These are phyloP conservation scores for Apostichopus parvimensis DNA, from an alignment of 35 echinoderm and acorn worm species.

Conservation along the genomic window DNA sequence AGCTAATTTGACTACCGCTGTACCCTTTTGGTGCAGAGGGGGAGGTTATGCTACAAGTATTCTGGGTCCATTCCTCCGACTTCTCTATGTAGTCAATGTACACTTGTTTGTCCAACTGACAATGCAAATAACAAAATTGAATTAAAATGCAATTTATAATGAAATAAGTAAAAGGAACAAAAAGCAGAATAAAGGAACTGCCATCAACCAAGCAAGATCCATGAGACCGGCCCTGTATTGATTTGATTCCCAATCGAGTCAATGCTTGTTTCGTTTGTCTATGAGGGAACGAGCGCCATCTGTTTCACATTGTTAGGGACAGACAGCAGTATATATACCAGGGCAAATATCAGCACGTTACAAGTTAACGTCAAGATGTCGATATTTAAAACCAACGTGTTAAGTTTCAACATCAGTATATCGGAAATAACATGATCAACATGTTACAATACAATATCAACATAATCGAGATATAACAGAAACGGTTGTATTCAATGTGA, in stretches of 20 bases:
- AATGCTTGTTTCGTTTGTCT: neutral
- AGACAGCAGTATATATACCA: too few relatives aligned
- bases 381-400: too few relatives aligned
- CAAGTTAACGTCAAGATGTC: too few relatives aligned
- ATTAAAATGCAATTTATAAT: neutral
- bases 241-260: neutral
- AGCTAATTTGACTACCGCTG: neutral
- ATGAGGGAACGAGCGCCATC: too few relatives aligned
- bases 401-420: neutral
- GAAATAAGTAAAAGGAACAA: neutral
- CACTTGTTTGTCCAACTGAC: neutral
- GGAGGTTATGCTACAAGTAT: neutral
- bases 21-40: neutral
- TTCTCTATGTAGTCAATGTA: slow-evolving; percentile 12
- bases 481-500: too few relatives aligned
- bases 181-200: neutral
- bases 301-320: too few relatives aligned
- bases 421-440: neutral
- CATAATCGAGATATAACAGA: neutral
- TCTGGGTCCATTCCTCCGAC: neutral
- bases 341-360: too few relatives aligned
- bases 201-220: too few relatives aligned
- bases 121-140: neutral
- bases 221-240: too few relatives aligned
- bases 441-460: neutral